Conservation (phyloP, 2,113 vertebrate genomes). For the Cromileptes altivelis region DNA sequence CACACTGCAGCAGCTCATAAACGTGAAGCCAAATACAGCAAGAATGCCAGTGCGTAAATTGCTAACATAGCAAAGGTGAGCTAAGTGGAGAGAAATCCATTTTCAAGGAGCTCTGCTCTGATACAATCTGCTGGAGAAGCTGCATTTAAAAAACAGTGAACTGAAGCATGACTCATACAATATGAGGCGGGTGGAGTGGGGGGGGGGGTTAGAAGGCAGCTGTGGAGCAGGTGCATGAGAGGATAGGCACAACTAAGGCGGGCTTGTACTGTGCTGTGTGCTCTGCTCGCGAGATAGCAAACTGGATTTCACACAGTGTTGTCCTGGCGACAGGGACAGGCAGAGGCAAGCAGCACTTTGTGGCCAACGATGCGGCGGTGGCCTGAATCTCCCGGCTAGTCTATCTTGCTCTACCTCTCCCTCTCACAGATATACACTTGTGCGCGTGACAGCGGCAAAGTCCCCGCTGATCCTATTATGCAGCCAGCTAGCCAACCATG, state of each 20-base stretch:
- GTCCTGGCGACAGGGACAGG: conserved; percentile 44
- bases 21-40: conserved; percentile 1
- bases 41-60: not conserved
- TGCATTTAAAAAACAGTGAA: conserved; percentile 24
- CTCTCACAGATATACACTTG: not conserved
- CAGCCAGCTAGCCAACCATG: conserved; percentile 23
- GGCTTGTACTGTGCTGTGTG: not conserved
- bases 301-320: conserved; percentile 15
- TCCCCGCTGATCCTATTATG: conserved; percentile 71
- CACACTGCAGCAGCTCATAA: not conserved
- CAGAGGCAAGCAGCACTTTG: conserved; percentile 34
- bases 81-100: not conserved
- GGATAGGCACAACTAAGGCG: not conserved
- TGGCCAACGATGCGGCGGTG: conserved; percentile 21
- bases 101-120: conserved; percentile 3
- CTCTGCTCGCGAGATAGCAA: not conserved
- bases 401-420: not conserved
- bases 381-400: conserved; percentile 44
- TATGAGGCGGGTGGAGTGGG: not conserved
- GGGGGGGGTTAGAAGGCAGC: conserved; percentile 6
- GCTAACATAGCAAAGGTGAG: not conserved
- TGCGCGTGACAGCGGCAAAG: conserved; percentile 39
- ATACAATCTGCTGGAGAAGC: not conserved
- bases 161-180: conserved; percentile 43
- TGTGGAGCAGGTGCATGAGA: conserved; percentile 37